Base-by-base conservation (phyloP, 2,888 invertebrate genomes). In the Sesia apiformis region DNA sequence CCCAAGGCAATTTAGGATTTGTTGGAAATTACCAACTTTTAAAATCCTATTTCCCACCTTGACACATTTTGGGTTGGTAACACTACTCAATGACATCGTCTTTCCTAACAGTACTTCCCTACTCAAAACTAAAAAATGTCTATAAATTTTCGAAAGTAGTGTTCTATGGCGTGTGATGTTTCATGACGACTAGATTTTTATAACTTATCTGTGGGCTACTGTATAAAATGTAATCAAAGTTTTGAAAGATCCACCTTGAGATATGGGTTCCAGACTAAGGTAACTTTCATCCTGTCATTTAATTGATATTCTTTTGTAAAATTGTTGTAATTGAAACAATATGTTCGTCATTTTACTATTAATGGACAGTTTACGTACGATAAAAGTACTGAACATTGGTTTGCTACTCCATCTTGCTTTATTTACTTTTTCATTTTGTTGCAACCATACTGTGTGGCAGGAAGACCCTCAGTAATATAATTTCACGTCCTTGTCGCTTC, bases 251-350 rank as follows among this genome's bases (percentile, higher is more conserved):
- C 78, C 82, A 84, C 81, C 78, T 83, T 74, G 77, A 84, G 82
- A 79, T 74, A 87, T 87, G 87, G 86, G 87, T 84, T 87, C 87
- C 79, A 82, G 87, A 81, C 67, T 87, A 73, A 81, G 87, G 87
- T 86, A 81, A 73, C 62, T 66, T 62, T 53, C 57, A 38, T 56
- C 49, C 63, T 55, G 57, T 53, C 59, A 60, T 58, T 56, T 57
- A 55, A 49, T 73, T 46, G 42, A 6, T 3, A 6, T 39, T 40
- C 40, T 38, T 46, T 23, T 46, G 40, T 40, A 8, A 41, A 39
- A n/a, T 40, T 55, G 4, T 41, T 42, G 42, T 39, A 23, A 53
- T n/a, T 23, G 4, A 40, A 39, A 38, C 7, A 38, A 41, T 46
- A 8, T 39, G 40, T 23, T 53, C 40, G 38, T 50, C 40, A 8